phyloP scores from a whole-genome alignment of 2,113 vertebrate species.

The Gasterosteus nipponicus region DNA sequence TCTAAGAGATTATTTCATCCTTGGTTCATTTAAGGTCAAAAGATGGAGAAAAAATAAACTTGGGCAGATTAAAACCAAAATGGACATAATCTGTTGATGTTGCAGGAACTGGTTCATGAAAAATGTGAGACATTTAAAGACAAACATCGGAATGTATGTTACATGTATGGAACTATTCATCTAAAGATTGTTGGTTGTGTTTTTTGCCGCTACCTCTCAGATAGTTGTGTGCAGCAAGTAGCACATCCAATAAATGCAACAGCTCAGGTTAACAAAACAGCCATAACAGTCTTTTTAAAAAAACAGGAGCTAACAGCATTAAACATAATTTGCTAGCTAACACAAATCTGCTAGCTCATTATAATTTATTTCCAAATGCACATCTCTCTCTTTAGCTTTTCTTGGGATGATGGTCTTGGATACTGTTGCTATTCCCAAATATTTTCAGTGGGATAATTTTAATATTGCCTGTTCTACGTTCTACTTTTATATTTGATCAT shows the following conservation, averaged over 20 bases:
- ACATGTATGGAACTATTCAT: not conserved
- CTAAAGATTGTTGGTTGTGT: not conserved
- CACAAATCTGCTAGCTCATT: not conserved
- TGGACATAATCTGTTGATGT: constrained; percentile 36
- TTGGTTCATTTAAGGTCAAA: constrained; percentile 14
- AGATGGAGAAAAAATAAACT: constrained; percentile 12
- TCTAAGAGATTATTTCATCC: not conserved
- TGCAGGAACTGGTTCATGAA: not conserved
- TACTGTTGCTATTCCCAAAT: not conserved
- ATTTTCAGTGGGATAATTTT: not conserved
- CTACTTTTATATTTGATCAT: not conserved
- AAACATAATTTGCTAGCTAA: not conserved
- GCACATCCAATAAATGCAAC: too few relatives aligned
- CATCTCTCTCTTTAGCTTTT: not conserved
- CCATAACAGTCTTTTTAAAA: too few relatives aligned
- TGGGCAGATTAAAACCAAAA: constrained; percentile 20
- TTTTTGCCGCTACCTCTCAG: not conserved
- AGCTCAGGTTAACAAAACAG: not conserved
- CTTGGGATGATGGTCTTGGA: not conserved
- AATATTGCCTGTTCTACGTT: not conserved
- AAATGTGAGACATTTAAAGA: not conserved
- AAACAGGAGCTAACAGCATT: too few relatives aligned
- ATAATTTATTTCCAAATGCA: not conserved
- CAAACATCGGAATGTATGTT: not conserved
- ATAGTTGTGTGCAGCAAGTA: too few relatives aligned